phyloP scores from a whole-genome alignment of 2,888 invertebrate species.

The Adelognathus sp. region DNA sequence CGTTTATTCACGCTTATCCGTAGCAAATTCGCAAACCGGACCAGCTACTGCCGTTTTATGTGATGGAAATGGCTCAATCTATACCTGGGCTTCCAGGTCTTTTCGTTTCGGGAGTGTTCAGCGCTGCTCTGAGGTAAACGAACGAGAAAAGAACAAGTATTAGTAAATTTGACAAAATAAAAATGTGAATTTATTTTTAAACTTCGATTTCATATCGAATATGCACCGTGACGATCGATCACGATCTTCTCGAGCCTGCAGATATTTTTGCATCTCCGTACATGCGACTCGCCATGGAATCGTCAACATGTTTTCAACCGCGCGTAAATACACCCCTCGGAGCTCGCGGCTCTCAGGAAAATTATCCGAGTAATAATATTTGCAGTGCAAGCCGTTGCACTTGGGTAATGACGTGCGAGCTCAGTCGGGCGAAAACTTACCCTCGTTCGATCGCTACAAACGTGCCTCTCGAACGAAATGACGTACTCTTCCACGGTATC shows the following conservation, averaged over 20 bases:
- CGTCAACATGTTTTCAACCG: conserved; percentile 46
- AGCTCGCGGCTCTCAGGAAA: conserved; percentile 52
- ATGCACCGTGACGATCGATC: not conserved
- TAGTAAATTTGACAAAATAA: not conserved
- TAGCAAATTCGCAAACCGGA: conserved; percentile 86
- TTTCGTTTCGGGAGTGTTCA: conserved; percentile 93
- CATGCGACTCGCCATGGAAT: not conserved
- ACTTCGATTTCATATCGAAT: not conserved
- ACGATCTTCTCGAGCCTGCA: not conserved
- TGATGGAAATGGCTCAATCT: conserved; percentile 89
- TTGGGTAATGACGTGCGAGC: conserved; percentile 49
- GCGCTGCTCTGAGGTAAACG: conserved; percentile 90
- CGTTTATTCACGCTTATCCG: conserved; percentile 32
- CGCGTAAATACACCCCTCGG: not conserved
- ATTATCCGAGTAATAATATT: conserved; percentile 59
- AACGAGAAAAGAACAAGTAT: not conserved
- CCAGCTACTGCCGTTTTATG: conserved; percentile 90
- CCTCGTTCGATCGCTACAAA: not conserved
- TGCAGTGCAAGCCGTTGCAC: conserved; percentile 44
- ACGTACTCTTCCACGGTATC: not conserved
- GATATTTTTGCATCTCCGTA: not conserved
- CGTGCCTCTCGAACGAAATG: not conserved
- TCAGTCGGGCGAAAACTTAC: not conserved
- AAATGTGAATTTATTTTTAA: not conserved
- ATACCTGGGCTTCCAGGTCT: conserved; percentile 92